Evolutionary conservation across 64 coral and sea anemone species (phyloP).

Genomic region (Actinia equina): DNA sequence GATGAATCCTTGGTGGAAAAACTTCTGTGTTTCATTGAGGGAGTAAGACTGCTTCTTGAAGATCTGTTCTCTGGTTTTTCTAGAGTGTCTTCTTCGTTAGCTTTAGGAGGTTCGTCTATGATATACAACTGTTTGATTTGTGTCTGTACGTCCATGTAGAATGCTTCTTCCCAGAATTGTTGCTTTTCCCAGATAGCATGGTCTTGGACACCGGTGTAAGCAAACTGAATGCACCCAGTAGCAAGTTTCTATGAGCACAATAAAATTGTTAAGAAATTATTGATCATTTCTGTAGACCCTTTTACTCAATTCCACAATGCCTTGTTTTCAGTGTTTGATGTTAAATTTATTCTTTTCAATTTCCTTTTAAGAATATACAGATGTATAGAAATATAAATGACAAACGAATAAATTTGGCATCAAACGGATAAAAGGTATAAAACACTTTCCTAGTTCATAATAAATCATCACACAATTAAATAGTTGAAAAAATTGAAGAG

Average conservation of each 20-base stretch:
- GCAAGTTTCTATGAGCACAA: constrained; percentile 67
- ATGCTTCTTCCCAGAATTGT: constrained; percentile 96
- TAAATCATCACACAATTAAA: too few species aligned
- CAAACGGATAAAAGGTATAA: too few species aligned
- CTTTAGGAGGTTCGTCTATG: constrained; percentile 71
- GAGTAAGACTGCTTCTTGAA: constrained; percentile 55
- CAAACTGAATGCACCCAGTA: constrained; percentile 93
- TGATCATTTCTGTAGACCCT: too few species aligned
- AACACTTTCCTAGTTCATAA: too few species aligned
- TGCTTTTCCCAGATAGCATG: constrained; percentile 90
- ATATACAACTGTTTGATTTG: constrained; percentile 94
- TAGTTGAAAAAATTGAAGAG: too few species aligned
- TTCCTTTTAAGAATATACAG: too few species aligned
- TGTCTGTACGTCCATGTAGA: constrained; percentile 87
- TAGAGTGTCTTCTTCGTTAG: constrained; percentile 61
- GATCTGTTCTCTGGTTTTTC: constrained; percentile 56
- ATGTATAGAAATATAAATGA: too few species aligned
- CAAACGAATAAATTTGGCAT: too few species aligned
- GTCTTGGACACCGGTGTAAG: constrained; percentile 95
- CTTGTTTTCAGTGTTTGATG: too few species aligned
- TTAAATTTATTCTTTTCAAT: too few species aligned
- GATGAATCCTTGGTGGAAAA: constrained; percentile 36
- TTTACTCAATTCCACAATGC: too few species aligned
- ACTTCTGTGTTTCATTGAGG: constrained; percentile 67
- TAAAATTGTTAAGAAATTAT: too few species aligned